These are phyloP conservation scores for Cheilosia vulpina DNA, from an alignment of 2,888 invertebrate genomes.

Conservation along the genomic window DNA sequence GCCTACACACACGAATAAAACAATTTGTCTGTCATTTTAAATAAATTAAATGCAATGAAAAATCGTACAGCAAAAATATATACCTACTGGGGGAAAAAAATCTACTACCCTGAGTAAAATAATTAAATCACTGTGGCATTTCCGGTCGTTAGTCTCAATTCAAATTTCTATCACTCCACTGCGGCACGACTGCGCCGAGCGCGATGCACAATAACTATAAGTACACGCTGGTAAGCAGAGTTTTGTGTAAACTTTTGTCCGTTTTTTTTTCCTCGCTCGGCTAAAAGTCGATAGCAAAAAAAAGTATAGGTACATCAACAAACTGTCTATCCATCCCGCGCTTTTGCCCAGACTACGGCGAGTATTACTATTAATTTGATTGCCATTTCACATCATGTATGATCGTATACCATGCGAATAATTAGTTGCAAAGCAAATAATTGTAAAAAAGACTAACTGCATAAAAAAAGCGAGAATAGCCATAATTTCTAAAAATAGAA, in stretches of 20 bases:
- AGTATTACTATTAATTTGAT: constrained; percentile 47
- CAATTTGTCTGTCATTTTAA: constrained; percentile 54
- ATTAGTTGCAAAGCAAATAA: constrained; percentile 64
- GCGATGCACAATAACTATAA: constrained; percentile 42
- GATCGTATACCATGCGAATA: constrained; percentile 50
- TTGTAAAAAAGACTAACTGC: constrained; percentile 21
- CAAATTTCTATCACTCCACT: constrained; percentile 52
- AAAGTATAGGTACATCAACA: constrained; percentile 35
- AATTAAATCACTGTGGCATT: constrained; percentile 68
- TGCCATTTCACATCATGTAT: constrained; percentile 47
- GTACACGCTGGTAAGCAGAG: constrained; percentile 17
- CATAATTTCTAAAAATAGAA: constrained; percentile 73
- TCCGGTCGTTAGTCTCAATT: constrained; percentile 73
- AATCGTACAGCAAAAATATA: not conserved
- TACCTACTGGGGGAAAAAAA: not conserved
- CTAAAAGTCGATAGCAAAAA: constrained; percentile 33
- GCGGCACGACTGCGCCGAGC: constrained; percentile 46
- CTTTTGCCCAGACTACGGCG: constrained; percentile 10
- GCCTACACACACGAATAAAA: constrained; percentile 31
- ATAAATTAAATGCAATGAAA: constrained; percentile 38
- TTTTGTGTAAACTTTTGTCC: not conserved
- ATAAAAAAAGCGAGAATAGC: constrained; percentile 64
- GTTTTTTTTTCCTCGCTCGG: constrained; percentile 18
- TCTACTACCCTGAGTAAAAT: constrained; percentile 23
- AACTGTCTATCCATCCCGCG: constrained; percentile 30